These are phyloP conservation scores for Poeciliopsis turneri DNA, from an alignment of 2,797 vertebrate genomes.

Conservation along the genomic window DNA sequence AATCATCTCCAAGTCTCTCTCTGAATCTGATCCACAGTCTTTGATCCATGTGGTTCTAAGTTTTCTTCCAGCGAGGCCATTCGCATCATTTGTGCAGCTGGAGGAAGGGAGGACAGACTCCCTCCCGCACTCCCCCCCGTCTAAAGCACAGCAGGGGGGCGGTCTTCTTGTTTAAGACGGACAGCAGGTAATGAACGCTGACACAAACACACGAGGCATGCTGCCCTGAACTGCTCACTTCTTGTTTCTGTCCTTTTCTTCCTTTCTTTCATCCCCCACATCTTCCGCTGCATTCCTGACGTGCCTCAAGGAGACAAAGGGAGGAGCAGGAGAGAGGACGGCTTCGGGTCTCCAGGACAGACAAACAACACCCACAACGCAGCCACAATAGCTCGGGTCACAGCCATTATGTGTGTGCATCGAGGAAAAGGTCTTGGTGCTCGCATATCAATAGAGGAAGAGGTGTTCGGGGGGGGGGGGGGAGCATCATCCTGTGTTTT, in stretches of 20 bases:
- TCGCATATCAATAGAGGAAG: conserved; percentile 57
- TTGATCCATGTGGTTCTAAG: conserved; percentile 20
- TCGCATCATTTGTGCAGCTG: conserved; percentile 26
- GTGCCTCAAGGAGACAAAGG: conserved; percentile 73
- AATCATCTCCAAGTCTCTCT: conserved; percentile 19
- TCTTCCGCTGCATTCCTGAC: conserved; percentile 77
- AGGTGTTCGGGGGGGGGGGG: conserved; percentile 17
- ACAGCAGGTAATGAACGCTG: conserved; percentile 65
- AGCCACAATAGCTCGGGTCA: conserved; percentile 59
- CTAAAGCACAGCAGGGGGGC: conserved; percentile 37
- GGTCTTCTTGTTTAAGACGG: conserved; percentile 51
- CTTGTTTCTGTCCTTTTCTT: conserved; percentile 51
- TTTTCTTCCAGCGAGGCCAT: conserved; percentile 41
- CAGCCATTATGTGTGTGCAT: conserved; percentile 69
- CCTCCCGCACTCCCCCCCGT: neutral
- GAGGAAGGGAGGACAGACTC: conserved; percentile 28
- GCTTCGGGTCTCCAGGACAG: conserved; percentile 51
- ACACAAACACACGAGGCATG: conserved; percentile 47
- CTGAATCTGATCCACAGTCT: conserved; percentile 8
- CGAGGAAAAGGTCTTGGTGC: conserved; percentile 60
- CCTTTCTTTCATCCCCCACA: conserved; percentile 59
- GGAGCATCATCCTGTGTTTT: conserved; percentile 23
- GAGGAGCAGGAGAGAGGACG: conserved; percentile 35
- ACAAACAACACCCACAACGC: conserved; percentile 67
- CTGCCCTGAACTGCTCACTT: conserved; percentile 30